phyloP scores from a whole-genome alignment of 2,797 vertebrate species.

The Pseudochirops cupreus region DNA sequence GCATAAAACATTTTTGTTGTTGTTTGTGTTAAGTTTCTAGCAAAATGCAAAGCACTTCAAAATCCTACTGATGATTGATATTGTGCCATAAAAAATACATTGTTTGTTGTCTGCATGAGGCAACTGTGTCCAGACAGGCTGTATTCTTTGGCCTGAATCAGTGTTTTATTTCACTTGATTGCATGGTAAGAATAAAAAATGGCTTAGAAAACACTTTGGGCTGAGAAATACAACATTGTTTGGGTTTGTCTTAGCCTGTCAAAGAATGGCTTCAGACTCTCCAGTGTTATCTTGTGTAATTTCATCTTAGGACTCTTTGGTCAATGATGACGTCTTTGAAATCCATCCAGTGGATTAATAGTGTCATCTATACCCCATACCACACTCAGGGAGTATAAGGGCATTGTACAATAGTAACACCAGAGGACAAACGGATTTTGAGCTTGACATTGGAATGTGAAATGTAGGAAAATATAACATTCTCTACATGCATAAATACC shows the following conservation, averaged over 20 bases:
- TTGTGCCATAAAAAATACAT: slow-evolving; percentile 44
- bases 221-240: neutral
- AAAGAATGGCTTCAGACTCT: neutral
- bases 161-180: slow-evolving; percentile 14
- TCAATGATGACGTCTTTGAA: neutral
- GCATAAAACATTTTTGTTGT: slow-evolving; percentile 26
- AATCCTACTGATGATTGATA: slow-evolving; percentile 19
- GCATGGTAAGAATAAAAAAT: slow-evolving; percentile 2
- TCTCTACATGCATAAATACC: neutral
- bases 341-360: neutral
- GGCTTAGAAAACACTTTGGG: neutral
- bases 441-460: neutral
- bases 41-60: slow-evolving; percentile 34
- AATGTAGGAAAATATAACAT: neutral
- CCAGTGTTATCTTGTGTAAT: neutral
- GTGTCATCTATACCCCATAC: neutral
- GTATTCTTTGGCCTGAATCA: neutral
- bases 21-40: neutral
- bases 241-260: neutral
- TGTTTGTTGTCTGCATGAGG: neutral
- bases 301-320: neutral
- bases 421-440: neutral
- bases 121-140: neutral
- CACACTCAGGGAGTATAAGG: neutral
- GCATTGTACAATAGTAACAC: neutral